Conservation (phyloP, 2,113 vertebrate species). For the Ornithorhynchus anatinus region DNA sequence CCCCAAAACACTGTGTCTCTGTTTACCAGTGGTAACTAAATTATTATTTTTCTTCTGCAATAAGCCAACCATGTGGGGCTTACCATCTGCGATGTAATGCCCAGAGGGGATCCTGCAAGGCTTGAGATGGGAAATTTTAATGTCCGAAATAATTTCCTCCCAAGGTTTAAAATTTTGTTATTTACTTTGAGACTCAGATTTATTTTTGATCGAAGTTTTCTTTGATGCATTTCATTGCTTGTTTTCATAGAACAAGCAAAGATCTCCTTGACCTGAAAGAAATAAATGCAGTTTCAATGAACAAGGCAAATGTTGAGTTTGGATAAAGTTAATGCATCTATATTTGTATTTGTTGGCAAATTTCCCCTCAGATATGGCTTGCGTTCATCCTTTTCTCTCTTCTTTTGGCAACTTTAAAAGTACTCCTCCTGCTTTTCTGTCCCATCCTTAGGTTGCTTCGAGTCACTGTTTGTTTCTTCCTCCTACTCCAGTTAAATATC, state of each 20-base stretch:
- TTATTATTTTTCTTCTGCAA: too few relatives aligned
- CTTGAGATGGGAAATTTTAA: constrained; percentile 27
- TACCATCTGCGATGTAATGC: too few relatives aligned
- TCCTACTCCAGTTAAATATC: neutral
- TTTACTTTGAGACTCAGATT: neutral
- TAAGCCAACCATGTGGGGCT: too few relatives aligned
- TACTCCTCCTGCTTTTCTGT: too few relatives aligned
- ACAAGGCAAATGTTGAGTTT: constrained; percentile 30
- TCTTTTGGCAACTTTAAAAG: too few relatives aligned
- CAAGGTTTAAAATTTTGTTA: constrained; percentile 20
- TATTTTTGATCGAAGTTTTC: constrained; percentile 12
- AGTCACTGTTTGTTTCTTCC: neutral
- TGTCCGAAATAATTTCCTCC: constrained; percentile 1
- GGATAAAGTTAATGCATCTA: constrained; percentile 19
- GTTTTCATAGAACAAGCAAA: constrained; percentile 34
- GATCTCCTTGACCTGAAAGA: too few relatives aligned
- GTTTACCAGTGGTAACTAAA: too few relatives aligned
- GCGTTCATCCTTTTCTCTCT: too few relatives aligned
- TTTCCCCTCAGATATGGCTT: too few relatives aligned
- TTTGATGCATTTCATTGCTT: constrained; percentile 5
- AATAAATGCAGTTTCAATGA: too few relatives aligned
- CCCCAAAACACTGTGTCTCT: too few relatives aligned
- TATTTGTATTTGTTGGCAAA: constrained; percentile 5
- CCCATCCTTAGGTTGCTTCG: neutral
- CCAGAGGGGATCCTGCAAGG: too few relatives aligned